Conservation (phyloP, 2,113 vertebrate genomes). For the Acanthisitta chloris region DNA sequence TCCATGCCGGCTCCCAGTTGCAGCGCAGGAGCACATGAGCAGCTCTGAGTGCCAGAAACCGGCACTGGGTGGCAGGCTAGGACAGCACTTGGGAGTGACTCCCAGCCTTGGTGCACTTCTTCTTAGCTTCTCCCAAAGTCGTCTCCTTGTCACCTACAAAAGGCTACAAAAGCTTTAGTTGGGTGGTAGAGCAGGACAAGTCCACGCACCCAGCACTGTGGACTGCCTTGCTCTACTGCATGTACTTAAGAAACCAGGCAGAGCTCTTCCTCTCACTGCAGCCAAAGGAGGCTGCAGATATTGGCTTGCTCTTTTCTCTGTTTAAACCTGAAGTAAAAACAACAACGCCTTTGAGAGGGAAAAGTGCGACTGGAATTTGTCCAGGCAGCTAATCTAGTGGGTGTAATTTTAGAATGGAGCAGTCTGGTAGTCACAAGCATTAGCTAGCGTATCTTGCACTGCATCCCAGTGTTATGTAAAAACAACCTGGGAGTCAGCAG, state of each 20-base stretch:
- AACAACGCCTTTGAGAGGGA: not conserved
- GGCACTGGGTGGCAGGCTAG: constrained; percentile 76
- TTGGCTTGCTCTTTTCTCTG: not conserved
- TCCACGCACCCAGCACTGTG: not conserved
- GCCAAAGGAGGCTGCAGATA: not conserved
- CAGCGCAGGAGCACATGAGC: not conserved
- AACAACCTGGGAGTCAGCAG: not conserved
- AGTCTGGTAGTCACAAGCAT: not conserved
- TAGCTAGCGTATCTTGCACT: not conserved
- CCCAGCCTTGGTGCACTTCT: not conserved
- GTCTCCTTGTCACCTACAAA: constrained; percentile 9
- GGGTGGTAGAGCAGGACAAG: not conserved
- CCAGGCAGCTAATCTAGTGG: not conserved
- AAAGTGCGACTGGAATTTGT: not conserved
- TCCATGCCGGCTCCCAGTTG: not conserved
- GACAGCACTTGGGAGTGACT: constrained; percentile 45
- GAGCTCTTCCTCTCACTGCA: not conserved
- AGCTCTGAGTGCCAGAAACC: not conserved
- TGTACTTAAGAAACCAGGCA: constrained; percentile 15
- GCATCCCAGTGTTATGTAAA: not conserved
- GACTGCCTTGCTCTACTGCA: not conserved
- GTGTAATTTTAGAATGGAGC: not conserved
- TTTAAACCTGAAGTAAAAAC: constrained; percentile 23
- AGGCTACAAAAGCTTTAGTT: constrained; percentile 53
- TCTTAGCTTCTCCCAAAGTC: not conserved